Conservation (phyloP, 1,140 invertebrate species). For the Ruditapes philippinarum region DNA sequence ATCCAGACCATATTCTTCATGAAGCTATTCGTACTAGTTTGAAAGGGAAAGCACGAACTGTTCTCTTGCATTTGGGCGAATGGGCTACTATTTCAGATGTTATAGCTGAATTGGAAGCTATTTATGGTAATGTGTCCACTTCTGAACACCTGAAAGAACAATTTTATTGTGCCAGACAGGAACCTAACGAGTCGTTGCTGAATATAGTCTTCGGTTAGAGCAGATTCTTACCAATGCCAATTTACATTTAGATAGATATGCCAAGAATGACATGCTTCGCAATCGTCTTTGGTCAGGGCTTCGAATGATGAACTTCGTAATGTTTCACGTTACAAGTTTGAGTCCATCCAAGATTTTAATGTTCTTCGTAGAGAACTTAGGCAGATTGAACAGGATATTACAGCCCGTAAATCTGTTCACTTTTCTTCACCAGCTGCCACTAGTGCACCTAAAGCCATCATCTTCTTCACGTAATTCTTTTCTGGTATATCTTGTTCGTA, state of each 20-base stretch:
- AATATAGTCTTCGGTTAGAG: not conserved
- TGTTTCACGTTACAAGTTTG: not conserved
- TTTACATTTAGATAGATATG: not conserved
- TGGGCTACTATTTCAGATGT: not conserved
- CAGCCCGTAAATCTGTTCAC: not conserved
- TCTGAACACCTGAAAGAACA: not conserved
- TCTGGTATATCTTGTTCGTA: not conserved
- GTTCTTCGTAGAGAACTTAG: not conserved
- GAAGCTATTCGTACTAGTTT: not conserved
- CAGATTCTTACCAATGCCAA: not conserved
- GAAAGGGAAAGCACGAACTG: not conserved
- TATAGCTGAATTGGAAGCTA: not conserved
- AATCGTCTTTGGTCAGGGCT: conserved; percentile 9
- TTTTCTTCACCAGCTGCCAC: not conserved
- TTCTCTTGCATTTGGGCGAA: not conserved
- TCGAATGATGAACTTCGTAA: not conserved
- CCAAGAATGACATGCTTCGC: conserved; percentile 3
- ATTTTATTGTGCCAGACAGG: not conserved
- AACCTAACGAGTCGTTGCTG: not conserved
- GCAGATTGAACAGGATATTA: not conserved
- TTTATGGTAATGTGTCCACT: not conserved
- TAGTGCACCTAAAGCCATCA: too few species aligned
- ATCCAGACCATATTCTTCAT: not conserved
- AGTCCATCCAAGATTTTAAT: not conserved
- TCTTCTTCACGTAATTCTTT: not conserved